Conservation (phyloP, 1,140 invertebrate genomes). For the Drosophila ercepeae region DNA sequence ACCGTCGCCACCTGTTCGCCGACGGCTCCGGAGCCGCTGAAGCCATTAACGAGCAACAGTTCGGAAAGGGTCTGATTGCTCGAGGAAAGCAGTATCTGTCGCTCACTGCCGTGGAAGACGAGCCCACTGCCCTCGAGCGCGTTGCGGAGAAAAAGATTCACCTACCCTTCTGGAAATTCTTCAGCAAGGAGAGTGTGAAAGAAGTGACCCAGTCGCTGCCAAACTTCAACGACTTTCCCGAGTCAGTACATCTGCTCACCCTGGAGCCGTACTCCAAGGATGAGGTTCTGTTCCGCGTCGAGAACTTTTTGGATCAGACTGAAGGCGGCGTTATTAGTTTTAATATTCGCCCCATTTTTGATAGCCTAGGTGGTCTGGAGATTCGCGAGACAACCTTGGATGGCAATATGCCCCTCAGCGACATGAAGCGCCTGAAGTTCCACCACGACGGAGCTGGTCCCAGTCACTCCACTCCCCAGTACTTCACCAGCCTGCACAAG, state of each 20-base stretch:
- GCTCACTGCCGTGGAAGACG: slow-evolving; percentile 82
- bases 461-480: slow-evolving; percentile 10
- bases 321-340: slow-evolving; percentile 86
- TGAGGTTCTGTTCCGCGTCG: slow-evolving; percentile 91
- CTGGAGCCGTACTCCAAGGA: slow-evolving; percentile 91
- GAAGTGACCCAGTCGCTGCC: slow-evolving; percentile 20
- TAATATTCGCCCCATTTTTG: slow-evolving; percentile 62
- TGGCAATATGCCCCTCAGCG: slow-evolving; percentile 59
- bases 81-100: slow-evolving; percentile 90
- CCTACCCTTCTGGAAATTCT: slow-evolving; percentile 74
- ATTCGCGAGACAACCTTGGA: slow-evolving; percentile 74
- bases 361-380: slow-evolving; percentile 33
- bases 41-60: slow-evolving; percentile 94
- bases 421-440: slow-evolving; percentile 70
- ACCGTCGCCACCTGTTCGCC: slow-evolving; percentile 93
- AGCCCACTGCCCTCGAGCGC: slow-evolving; percentile 36
- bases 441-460: slow-evolving; percentile 47
- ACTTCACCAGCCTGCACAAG: slow-evolving; percentile 26
- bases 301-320: slow-evolving; percentile 92
- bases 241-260: slow-evolving; percentile 93
- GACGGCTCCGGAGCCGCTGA: slow-evolving; percentile 97
- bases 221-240: slow-evolving; percentile 83
- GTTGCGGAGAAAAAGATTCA: slow-evolving; percentile 60
- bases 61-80: slow-evolving; percentile 90
- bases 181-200: slow-evolving; percentile 79